These are phyloP conservation scores for Tragelaphus scriptus DNA, from an alignment of 2,113 vertebrate species.

Conservation along the genomic window DNA sequence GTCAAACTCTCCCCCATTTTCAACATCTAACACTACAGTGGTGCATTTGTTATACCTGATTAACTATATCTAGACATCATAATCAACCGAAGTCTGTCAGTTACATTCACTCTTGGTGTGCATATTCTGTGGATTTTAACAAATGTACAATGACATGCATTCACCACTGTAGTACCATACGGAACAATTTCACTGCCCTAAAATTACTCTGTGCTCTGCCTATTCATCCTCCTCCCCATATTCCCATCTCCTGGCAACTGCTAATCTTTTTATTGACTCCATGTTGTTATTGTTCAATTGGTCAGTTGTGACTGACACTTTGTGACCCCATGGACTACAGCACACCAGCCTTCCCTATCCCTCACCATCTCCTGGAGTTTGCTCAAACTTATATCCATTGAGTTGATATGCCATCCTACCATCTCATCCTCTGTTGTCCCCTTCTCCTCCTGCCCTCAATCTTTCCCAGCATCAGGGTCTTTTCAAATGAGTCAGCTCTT, in stretches of 20 bases:
- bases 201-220: not conserved
- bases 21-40: not conserved
- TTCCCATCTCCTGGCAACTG: not conserved
- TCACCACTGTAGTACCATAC: not conserved
- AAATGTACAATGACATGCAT: not conserved
- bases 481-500: not conserved
- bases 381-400: not conserved
- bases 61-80: not conserved
- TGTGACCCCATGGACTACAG: not conserved
- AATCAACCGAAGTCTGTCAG: not conserved
- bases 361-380: not conserved
- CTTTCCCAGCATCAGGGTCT: not conserved
- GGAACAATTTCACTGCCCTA: not conserved
- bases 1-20: not conserved
- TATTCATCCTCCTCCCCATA: not conserved
- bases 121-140: not conserved
- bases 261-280: not conserved
- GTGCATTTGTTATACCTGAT: not conserved
- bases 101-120: not conserved
- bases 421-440: not conserved
- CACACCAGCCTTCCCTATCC: not conserved
- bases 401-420: not conserved
- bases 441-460: not conserved
- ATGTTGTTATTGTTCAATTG: not conserved
- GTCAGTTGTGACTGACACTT: not conserved